Evolutionary conservation across 2,797 vertebrate species (phyloP), one percentile per base, ranked within the genome.

Genomic region (Acropternis orthonyx): DNA sequence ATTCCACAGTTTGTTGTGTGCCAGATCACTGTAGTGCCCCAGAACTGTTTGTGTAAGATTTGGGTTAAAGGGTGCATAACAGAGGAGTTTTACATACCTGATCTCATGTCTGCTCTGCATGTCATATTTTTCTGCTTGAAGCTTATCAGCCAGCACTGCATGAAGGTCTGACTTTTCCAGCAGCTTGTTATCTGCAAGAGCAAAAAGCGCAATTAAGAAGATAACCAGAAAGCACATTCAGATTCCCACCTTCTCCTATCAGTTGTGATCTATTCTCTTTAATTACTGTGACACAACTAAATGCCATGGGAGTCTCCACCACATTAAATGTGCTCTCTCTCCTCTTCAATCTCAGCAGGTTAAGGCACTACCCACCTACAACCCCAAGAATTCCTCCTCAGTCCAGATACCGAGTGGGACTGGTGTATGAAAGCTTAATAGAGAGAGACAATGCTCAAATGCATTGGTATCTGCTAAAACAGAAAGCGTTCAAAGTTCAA

Each of bases 101-200:
- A 98, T 90, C 54, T 99, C 99, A 9, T 99, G 98, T 87, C 98
- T 98, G 95, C 98, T 98, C 93, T 98, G 98, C 30, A 97, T 63
- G 2, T 99, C 99, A 95, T 99, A 98, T 66, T 99, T 99, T 66
- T 99, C 99, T 3, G 98, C 96, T 94, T 99, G 99, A 36, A 99
- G 98, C 79, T 99, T 98, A 88, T 99, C 99, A 12, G 99, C 98
- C 82, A 99, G 97, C 44, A 99, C 99, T 0, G 98, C 96, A 91
- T 99, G 99, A 71, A 99, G 98, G 95, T 99, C 99, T 0, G 99
- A 99, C 94, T 98, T 99, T 97, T 99, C 99, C 96, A 99, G 95
- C 36, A 99, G 97, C 75, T 98, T 98, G 96, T 99, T 99, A 98
- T 99, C 99, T 99, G 95, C 55, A 88, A 85, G 12, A 39, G 36